phyloP scores from a whole-genome alignment of 2,113 vertebrate species.

The Propithecus coquereli region DNA sequence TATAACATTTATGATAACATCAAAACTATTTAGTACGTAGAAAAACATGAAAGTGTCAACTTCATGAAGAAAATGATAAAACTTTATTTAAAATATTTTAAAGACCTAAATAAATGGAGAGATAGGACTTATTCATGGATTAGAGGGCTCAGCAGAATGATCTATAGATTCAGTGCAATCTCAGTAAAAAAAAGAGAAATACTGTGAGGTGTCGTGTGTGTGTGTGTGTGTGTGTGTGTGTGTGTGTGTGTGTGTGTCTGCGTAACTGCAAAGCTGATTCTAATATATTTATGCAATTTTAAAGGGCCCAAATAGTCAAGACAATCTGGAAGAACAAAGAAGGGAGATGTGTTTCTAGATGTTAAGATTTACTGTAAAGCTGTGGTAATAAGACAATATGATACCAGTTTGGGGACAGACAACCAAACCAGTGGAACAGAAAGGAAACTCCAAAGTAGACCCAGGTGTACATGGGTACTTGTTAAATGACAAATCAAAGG shows the following conservation, averaged over 20 bases:
- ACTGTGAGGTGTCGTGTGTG: rapidly evolving
- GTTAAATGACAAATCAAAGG: not conserved
- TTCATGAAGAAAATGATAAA: not conserved
- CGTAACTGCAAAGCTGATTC: slow-evolving; percentile 1
- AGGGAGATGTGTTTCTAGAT: not conserved
- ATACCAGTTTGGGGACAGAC: not conserved
- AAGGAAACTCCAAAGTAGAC: not conserved
- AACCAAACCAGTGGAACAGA: not conserved
- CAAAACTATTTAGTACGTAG: not conserved
- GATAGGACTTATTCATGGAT: not conserved
- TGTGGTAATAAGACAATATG: not conserved
- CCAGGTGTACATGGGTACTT: not conserved
- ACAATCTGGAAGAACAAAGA: not conserved
- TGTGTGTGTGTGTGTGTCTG: too few species aligned
- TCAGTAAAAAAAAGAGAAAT: not conserved
- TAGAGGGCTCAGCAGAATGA: not conserved
- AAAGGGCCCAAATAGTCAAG: not conserved
- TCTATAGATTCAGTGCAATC: not conserved
- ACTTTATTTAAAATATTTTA: not conserved
- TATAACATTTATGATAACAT: not conserved
- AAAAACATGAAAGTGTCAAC: not conserved
- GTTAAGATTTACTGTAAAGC: not conserved
- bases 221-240: not conserved
- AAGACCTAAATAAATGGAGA: not conserved
- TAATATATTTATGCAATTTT: not conserved